phyloP scores from a whole-genome alignment of 23 tunicate genomes.

The Ascidia mentula region DNA sequence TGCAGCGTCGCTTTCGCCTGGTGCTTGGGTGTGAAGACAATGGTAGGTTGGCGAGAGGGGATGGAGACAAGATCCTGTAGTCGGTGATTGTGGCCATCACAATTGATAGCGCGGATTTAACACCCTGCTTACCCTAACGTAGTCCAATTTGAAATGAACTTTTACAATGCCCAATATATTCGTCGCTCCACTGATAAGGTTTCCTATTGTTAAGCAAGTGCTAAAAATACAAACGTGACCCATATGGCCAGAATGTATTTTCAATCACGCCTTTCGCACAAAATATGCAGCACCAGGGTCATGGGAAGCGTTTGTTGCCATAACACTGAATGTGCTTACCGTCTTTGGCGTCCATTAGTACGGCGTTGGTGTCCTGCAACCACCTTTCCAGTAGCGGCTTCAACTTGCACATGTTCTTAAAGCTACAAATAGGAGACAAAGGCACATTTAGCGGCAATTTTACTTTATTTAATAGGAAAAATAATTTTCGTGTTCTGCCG shows the following conservation, averaged over 20 bases:
- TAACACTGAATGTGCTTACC: no score
- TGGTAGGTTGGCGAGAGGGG: background rate
- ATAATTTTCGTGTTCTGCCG: no score
- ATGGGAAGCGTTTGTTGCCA: no score
- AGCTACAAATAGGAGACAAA: constrained; percentile 37
- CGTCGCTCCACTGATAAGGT: no score
- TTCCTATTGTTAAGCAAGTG: no score
- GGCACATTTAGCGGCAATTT: background rate
- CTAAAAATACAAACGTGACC: no score
- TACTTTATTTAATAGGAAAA: background rate
- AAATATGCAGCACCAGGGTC: no score
- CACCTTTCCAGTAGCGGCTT: constrained; percentile 90
- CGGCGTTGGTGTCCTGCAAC: constrained; percentile 64
- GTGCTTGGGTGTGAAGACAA: background rate
- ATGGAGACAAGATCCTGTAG: background rate
- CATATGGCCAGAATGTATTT: no score
- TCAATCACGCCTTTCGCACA: no score
- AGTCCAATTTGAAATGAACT: no score
- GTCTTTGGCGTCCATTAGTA: constrained; percentile 33
- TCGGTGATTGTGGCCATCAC: background rate
- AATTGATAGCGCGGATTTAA: background rate
- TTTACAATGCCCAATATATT: no score
- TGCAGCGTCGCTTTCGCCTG: background rate
- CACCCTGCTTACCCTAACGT: background rate
- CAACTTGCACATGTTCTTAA: constrained; percentile 91